Percentiles rank a stretch among this genome's conserved stretches.
Evolutionary conservation across 2,888 invertebrate species (phyloP).

Genomic region (Hermaeophaga mercurialis): DNA sequence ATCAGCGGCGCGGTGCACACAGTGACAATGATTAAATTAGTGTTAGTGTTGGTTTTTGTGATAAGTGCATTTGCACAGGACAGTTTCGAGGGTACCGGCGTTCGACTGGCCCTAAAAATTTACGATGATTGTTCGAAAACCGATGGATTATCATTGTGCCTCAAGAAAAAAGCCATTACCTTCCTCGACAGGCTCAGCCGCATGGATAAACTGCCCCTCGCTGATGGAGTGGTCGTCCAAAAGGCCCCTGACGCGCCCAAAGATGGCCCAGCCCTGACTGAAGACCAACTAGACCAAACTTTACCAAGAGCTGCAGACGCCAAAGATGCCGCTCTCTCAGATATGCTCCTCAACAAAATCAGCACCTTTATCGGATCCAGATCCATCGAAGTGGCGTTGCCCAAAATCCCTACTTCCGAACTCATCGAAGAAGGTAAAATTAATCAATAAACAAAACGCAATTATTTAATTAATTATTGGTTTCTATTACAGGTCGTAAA

Average conservation of each 20-base stretch:
- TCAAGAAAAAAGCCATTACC: slow-evolving; percentile 81
- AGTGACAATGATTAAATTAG: slow-evolving; percentile 46
- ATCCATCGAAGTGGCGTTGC: slow-evolving; percentile 76
- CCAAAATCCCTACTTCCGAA: slow-evolving; percentile 66
- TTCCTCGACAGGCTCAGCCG: slow-evolving; percentile 78
- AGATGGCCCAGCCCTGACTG: slow-evolving; percentile 67
- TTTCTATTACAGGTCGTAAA: slow-evolving; percentile 39
- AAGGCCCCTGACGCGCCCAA: slow-evolving; percentile 61
- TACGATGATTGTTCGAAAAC: slow-evolving; percentile 79
- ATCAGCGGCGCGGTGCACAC: slow-evolving; percentile 42
- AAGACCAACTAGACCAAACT: slow-evolving; percentile 72
- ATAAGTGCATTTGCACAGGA: slow-evolving; percentile 47
- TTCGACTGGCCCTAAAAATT: slow-evolving; percentile 70
- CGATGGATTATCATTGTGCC: slow-evolving; percentile 73
- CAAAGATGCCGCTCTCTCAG: slow-evolving; percentile 70
- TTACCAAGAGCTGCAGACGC: slow-evolving; percentile 70
- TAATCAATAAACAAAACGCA: not conserved
- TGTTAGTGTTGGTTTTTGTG: slow-evolving; percentile 52
- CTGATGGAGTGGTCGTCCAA: slow-evolving; percentile 72
- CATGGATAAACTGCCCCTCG: slow-evolving; percentile 67
- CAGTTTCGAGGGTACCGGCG: slow-evolving; percentile 62
- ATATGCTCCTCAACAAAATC: slow-evolving; percentile 73
- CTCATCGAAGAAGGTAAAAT: slow-evolving; percentile 75
- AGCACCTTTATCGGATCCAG: slow-evolving; percentile 75
- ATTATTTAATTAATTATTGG: not conserved